phyloP scores from a whole-genome alignment of 2,113 vertebrate genomes.

The Seriola rivoliana region DNA sequence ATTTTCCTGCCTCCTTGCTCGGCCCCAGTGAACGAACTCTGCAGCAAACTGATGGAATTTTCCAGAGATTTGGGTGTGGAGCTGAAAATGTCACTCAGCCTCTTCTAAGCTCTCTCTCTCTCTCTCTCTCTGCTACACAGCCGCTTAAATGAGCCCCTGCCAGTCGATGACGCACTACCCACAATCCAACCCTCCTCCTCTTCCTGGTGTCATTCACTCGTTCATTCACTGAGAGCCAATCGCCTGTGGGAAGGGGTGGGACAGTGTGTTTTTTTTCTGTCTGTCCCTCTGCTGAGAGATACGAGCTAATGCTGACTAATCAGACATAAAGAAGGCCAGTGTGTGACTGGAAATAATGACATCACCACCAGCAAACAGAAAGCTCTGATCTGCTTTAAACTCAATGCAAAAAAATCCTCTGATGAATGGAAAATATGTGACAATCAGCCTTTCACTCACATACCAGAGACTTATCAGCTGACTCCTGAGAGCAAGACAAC shows the following conservation, averaged over 20 bases:
- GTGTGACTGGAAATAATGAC: constrained; percentile 83
- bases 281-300: constrained; percentile 21
- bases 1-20: background rate
- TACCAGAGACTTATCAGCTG: constrained; percentile 6
- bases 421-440: constrained; percentile 47
- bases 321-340: constrained; percentile 48
- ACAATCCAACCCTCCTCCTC: constrained; percentile 56
- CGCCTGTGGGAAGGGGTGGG: constrained; percentile 29
- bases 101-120: constrained; percentile 37
- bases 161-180: constrained; percentile 72
- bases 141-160: constrained; percentile 69
- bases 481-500: constrained; percentile 16
- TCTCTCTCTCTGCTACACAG: constrained; percentile 28
- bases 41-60: constrained; percentile 57
- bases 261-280: background rate
- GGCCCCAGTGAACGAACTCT: background rate
- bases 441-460: constrained; percentile 26
- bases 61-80: constrained; percentile 63
- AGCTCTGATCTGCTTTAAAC: constrained; percentile 30
- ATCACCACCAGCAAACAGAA: constrained; percentile 73
- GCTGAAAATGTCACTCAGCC: constrained; percentile 56
- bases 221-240: constrained; percentile 60
- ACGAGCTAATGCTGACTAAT: constrained; percentile 69
- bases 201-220: constrained; percentile 43
- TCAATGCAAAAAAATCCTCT: constrained; percentile 17